phyloP scores from a whole-genome alignment of 2,888 invertebrate genomes.

The Diarsia dahlii region DNA sequence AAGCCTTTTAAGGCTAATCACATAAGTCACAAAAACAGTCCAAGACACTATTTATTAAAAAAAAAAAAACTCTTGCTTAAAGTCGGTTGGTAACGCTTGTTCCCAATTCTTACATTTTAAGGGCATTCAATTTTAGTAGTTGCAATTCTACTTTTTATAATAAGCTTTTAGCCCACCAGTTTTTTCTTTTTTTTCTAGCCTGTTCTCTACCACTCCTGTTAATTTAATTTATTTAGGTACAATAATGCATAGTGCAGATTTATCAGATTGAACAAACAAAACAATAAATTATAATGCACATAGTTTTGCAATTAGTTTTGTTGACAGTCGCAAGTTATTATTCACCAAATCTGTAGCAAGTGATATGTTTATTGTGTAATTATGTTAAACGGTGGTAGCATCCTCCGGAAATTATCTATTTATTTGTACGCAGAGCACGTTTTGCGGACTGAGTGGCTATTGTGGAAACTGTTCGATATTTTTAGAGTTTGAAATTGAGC shows the following conservation, averaged over 20 bases:
- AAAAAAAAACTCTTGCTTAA: too few relatives aligned
- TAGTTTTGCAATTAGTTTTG: conserved; percentile 37
- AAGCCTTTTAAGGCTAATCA: too few relatives aligned
- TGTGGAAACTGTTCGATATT: conserved; percentile 30
- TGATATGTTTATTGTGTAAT: conserved; percentile 56
- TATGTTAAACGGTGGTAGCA: conserved; percentile 56
- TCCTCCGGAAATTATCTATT: conserved; percentile 50
- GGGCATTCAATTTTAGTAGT: too few relatives aligned
- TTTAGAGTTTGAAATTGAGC: not conserved
- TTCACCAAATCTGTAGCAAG: conserved; percentile 37
- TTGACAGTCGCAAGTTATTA: conserved; percentile 18
- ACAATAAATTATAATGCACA: conserved; percentile 33
- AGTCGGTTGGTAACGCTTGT: too few relatives aligned
- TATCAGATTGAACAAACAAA: conserved; percentile 3
- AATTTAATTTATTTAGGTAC: too few relatives aligned
- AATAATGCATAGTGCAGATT: not conserved
- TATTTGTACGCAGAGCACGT: conserved; percentile 53
- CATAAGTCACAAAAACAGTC: too few relatives aligned
- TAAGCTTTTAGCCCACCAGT: too few relatives aligned
- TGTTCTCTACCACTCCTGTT: too few relatives aligned
- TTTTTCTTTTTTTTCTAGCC: too few relatives aligned
- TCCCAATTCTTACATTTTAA: too few relatives aligned
- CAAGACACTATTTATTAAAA: too few relatives aligned
- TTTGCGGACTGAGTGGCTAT: conserved; percentile 23
- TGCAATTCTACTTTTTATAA: too few relatives aligned